These are phyloP conservation scores for Crocallis elinguaria DNA, from an alignment of 2,888 invertebrate genomes.

Conservation along the genomic window DNA sequence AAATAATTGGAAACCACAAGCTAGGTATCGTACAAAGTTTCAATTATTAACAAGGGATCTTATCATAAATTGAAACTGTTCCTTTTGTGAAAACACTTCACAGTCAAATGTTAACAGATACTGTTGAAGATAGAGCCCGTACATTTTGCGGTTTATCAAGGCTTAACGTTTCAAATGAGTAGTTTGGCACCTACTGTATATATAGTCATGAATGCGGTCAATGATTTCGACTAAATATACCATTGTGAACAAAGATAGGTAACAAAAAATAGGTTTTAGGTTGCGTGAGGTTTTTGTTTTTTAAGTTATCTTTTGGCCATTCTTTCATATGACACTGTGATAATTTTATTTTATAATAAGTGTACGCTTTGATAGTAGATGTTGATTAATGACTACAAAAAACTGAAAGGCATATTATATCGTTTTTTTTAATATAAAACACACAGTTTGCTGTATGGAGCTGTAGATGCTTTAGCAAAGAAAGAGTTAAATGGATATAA, in stretches of 20 bases:
- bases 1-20: conserved; percentile 8
- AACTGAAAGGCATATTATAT: no score
- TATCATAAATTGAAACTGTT: conserved; percentile 39
- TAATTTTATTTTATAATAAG: no score
- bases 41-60: conserved; percentile 45
- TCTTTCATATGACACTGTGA: no score
- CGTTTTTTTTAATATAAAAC: no score
- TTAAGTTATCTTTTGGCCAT: no score
- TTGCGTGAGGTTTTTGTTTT: no score
- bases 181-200: conserved; percentile 13
- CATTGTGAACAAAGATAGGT: not conserved
- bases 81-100: conserved; percentile 38
- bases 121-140: conserved; percentile 12
- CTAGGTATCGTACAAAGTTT: conserved; percentile 45
- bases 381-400: no score
- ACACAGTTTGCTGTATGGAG: no score
- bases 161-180: conserved; percentile 9
- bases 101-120: conserved; percentile 32
- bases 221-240: conserved; percentile 17
- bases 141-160: conserved; percentile 14
- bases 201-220: conserved; percentile 20
- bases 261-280: conserved; percentile 9
- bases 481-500: no score
- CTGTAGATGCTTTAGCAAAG: no score
- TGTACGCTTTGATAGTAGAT: no score